Base-by-base conservation (phyloP, 2,888 invertebrate species). In the Tenodera sinensis region DNA sequence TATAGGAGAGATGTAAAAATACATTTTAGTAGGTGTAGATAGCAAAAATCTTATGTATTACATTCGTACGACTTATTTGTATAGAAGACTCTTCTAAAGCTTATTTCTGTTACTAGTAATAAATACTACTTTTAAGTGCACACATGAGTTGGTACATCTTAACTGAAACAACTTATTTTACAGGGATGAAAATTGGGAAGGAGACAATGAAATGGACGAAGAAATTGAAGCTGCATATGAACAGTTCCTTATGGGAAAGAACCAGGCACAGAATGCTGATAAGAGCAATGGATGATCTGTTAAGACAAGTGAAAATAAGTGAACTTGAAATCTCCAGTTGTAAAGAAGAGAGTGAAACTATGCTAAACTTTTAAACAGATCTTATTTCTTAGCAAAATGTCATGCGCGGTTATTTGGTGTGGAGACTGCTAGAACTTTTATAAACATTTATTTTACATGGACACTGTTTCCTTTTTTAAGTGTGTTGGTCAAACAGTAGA, bases 161-260 rank as follows among this genome's bases (percentile, higher is more conserved):
- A 42, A 12, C 20, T 71, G 4, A 20, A 20, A 20, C 0, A 7
- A 4, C 1, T 20, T 81, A 85, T 89, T 88, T 90, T 88, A 92
- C 92, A 71, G 91, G 93, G 93, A 30, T 28, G 82, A 83, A 34
- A 42, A 27, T 42, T 93, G 92, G 91, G 94, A 95, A 92, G 93
- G 94, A 71, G 95, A 95, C 92, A 94, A 94, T 8, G 95, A 95
- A 93, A 95, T 95, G 95, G 95, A 95, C 90, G 94, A 95, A 92
- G 95, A 95, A 92, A 94, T 95, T 91, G 94, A 94, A 92, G 94
- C 93, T 90, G 95, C 95, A 90, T 95, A 95, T 92, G 93, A 94
- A 91, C 93, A 94, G 92, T 95, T 95, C 92, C 93, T 94, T 89
- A 91, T 92, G 91, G 92, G 92, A 91, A 93, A 92, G 84, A 88